Conservation (phyloP, 2,888 invertebrate genomes). For the Agriopis leucophaearia region DNA sequence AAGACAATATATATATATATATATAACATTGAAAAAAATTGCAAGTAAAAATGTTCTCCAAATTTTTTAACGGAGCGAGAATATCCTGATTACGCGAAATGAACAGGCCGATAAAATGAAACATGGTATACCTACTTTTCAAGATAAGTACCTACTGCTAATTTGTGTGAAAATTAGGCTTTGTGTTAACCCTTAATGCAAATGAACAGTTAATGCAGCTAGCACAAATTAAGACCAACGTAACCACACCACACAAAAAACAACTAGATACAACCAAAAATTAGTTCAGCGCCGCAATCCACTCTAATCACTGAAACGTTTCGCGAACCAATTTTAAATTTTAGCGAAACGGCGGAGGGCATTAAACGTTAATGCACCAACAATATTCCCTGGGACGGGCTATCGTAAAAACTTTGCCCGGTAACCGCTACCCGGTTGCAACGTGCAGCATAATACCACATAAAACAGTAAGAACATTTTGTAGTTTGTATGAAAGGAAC, state of each 20-base stretch:
- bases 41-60: no score
- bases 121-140: no score
- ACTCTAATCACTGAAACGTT: slow-evolving; percentile 71
- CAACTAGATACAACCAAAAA: slow-evolving; percentile 45
- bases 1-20: no score
- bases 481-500: background rate
- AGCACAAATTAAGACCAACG: slow-evolving; percentile 6
- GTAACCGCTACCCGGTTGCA: slow-evolving; percentile 62
- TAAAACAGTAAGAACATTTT: slow-evolving; percentile 27
- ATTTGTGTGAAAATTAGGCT: no score
- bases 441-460: slow-evolving; percentile 51
- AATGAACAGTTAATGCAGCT: background rate
- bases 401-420: slow-evolving; percentile 81
- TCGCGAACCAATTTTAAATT: slow-evolving; percentile 77
- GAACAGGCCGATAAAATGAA: no score
- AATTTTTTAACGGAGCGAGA: no score
- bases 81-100: no score
- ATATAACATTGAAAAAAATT: no score
- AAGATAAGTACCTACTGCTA: no score
- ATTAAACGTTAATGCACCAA: slow-evolving; percentile 83
- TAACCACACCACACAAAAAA: slow-evolving; percentile 15
- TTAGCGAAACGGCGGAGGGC: slow-evolving; percentile 69
- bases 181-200: background rate
- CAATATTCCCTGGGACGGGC: slow-evolving; percentile 74
- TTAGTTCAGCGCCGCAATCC: slow-evolving; percentile 56